A percentile compares a stretch with the other conserved stretches of the same genome.
Conservation (phyloP, 1,140 invertebrate genomes). For the Drosophila novamexicana region DNA sequence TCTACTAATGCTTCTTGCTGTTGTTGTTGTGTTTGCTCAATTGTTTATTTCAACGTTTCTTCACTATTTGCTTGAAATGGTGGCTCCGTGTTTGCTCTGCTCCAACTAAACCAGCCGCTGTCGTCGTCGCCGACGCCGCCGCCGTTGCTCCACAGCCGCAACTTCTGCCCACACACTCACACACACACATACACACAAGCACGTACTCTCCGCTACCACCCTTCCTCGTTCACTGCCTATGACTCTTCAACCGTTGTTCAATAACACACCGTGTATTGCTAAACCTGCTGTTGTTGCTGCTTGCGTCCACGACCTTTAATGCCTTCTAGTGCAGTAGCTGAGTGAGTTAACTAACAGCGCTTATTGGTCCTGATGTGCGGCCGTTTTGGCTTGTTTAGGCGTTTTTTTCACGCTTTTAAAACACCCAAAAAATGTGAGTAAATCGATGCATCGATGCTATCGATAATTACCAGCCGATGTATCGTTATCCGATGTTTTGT, state of each 20-base stretch:
- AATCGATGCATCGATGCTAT: slow-evolving; percentile 70
- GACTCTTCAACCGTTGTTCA: slow-evolving; percentile 58
- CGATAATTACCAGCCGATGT: slow-evolving; percentile 50
- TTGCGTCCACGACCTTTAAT: slow-evolving; percentile 15
- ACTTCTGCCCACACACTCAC: slow-evolving; percentile 65
- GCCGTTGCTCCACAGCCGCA: slow-evolving; percentile 48
- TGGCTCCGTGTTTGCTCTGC: slow-evolving; percentile 43
- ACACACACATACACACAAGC: slow-evolving; percentile 51
- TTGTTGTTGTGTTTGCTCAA: slow-evolving; percentile 17
- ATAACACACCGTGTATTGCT: slow-evolving; percentile 61
- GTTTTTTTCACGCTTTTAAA: slow-evolving; percentile 78
- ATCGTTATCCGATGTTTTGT: slow-evolving; percentile 21
- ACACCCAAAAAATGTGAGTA: slow-evolving; percentile 77
- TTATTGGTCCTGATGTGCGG: slow-evolving; percentile 50
- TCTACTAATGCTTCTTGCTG: slow-evolving; percentile 35
- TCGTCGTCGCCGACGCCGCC: slow-evolving; percentile 29
- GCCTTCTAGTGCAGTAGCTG: slow-evolving; percentile 24
- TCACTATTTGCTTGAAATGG: slow-evolving; percentile 33
- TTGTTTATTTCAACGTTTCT: slow-evolving; percentile 52
- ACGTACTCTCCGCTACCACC: slow-evolving; percentile 52
- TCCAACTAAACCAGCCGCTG: slow-evolving; percentile 57
- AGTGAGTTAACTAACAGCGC: slow-evolving; percentile 41
- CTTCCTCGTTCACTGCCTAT: slow-evolving; percentile 40
- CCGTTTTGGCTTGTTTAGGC: slow-evolving; percentile 62
- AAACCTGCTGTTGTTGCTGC: slow-evolving; percentile 25